Percentiles rank a stretch among this genome's conserved stretches.
These are phyloP conservation scores for Furcifer pardalis DNA, from an alignment of 2,797 vertebrate species.

Conservation along the genomic window DNA sequence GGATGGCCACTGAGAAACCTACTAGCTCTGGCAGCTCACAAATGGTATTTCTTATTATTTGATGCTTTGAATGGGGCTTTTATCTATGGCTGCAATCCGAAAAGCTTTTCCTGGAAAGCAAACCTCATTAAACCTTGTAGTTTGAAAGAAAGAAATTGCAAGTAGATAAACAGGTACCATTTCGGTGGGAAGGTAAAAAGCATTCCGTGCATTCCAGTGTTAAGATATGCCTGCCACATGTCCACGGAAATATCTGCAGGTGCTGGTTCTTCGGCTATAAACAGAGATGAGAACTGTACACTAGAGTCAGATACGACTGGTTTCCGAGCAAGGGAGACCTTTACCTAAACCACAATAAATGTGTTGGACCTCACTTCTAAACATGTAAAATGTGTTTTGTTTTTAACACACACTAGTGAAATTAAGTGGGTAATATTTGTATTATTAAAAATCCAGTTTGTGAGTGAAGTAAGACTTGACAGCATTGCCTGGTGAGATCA, in stretches of 20 bases:
- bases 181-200: no score
- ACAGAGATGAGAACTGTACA: no score
- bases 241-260: no score
- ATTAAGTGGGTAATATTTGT: not conserved
- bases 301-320: no score
- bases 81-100: not conserved
- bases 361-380: not conserved
- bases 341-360: no score
- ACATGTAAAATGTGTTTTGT: not conserved
- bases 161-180: no score
- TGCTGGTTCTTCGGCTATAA: no score
- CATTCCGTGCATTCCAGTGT: no score
- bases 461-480: not conserved
- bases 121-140: no score
- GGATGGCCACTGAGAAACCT: conserved; percentile 97
- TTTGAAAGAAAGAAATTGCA: no score
- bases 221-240: no score
- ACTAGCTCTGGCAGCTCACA: conserved; percentile 86
- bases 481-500: not conserved
- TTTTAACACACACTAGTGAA: not conserved
- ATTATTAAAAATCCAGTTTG: not conserved
- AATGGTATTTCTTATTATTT: conserved; percentile 81
- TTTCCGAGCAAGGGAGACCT: no score
- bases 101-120: not conserved
- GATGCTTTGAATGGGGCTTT: conserved; percentile 10